Conservation (phyloP, 2,113 vertebrate genomes). For the Pantherophis guttatus region DNA sequence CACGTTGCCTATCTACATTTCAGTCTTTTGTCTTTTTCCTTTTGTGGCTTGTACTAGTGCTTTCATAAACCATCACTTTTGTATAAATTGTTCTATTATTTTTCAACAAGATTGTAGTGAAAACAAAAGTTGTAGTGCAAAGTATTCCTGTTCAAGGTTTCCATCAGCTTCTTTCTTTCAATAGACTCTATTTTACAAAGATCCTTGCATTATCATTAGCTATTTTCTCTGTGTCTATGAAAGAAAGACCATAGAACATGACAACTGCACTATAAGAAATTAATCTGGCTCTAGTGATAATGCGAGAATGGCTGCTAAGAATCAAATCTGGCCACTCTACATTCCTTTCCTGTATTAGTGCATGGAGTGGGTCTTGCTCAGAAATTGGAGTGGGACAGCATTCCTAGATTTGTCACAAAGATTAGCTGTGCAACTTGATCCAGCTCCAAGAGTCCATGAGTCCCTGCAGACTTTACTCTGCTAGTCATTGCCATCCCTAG, state of each 20-base stretch:
- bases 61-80: neutral
- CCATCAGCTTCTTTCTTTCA: neutral
- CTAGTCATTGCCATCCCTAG: neutral
- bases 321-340: neutral
- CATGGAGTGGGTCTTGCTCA: neutral
- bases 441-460: neutral
- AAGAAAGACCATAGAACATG: neutral
- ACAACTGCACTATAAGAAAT: neutral
- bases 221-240: neutral
- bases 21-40: neutral
- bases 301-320: neutral
- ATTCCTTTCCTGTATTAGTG: neutral
- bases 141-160: neutral
- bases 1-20: neutral
- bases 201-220: neutral
- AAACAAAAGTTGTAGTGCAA: neutral
- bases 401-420: neutral
- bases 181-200: neutral
- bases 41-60: neutral
- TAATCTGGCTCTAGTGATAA: neutral
- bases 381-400: neutral
- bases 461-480: neutral
- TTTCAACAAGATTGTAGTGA: neutral
- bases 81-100: neutral
- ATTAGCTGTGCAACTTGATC: neutral